Evolutionary conservation across 2,113 vertebrate genomes (phyloP).

Genomic region (Lophura nycthemera): DNA sequence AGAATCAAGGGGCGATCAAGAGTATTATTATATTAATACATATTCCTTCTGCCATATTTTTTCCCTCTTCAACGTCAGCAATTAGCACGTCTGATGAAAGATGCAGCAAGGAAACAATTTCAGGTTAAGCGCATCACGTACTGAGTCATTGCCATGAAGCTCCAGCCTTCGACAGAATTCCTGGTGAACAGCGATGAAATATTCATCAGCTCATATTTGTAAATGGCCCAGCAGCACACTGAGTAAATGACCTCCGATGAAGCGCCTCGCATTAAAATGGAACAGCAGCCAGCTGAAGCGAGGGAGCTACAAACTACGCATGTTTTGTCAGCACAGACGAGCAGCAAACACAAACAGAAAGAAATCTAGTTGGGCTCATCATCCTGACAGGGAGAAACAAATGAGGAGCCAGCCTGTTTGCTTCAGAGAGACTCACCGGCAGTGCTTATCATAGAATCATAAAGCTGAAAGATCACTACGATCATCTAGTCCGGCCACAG

Average conservation of each 20-base stretch:
- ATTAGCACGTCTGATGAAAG: neutral
- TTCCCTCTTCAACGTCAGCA: neutral
- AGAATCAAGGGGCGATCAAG: neutral
- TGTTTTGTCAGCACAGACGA: conserved; percentile 69
- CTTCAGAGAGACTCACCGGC: neutral
- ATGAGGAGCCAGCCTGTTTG: conserved; percentile 8
- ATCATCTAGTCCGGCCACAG: no score
- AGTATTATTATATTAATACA: neutral
- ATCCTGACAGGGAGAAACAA: conserved; percentile 48
- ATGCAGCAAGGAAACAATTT: conserved; percentile 9
- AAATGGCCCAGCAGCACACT: conserved; percentile 55
- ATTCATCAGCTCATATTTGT: conserved; percentile 71
- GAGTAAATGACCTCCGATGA: conserved; percentile 60
- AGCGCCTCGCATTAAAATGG: conserved; percentile 42
- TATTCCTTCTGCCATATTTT: neutral
- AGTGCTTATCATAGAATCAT: neutral
- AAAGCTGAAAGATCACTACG: no score
- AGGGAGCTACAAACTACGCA: conserved; percentile 48
- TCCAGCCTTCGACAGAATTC: conserved; percentile 54
- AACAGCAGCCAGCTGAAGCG: conserved; percentile 37
- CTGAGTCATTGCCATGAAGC: conserved; percentile 40
- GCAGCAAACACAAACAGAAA: conserved; percentile 65
- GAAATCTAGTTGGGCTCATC: conserved; percentile 19
- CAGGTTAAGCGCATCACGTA: neutral
- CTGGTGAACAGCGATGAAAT: conserved; percentile 71